Conservation (phyloP, 2,113 vertebrate species). For the Mungos mungo region DNA sequence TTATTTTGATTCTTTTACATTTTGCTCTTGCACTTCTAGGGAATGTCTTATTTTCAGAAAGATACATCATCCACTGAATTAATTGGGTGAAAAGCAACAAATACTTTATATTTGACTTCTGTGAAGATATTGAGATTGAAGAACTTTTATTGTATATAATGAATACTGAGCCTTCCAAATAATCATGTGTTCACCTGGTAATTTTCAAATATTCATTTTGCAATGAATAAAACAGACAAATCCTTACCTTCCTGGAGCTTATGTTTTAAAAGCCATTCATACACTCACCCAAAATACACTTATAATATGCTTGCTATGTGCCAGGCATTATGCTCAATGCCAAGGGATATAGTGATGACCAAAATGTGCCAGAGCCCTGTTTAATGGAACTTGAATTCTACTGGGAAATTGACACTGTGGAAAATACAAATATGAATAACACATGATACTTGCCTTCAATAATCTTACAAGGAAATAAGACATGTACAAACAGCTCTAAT, state of each 20-base stretch:
- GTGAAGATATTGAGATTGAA: background rate
- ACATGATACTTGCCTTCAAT: background rate
- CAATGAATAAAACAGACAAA: conserved; percentile 25
- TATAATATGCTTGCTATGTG: background rate
- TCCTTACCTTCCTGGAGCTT: background rate
- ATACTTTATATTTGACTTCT: background rate
- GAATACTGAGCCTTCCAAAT: background rate
- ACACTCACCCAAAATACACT: background rate
- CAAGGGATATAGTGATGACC: background rate
- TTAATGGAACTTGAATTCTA: conserved; percentile 5
- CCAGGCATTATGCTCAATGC: background rate
- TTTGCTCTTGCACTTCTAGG: background rate
- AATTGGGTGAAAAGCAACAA: background rate
- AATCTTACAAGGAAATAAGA: background rate
- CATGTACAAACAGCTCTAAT: background rate
- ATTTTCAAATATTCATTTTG: conserved; percentile 21
- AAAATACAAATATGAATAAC: background rate
- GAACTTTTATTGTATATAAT: background rate
- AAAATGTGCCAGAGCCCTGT: background rate
- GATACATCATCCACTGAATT: background rate
- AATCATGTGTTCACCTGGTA: background rate
- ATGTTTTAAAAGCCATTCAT: conserved; percentile 26
- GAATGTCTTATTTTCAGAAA: conserved; percentile 42
- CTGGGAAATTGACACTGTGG: background rate
- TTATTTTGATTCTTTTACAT: conserved; percentile 31